Conservation (phyloP, 2,797 vertebrate species). For the Pitangus sulphuratus region DNA sequence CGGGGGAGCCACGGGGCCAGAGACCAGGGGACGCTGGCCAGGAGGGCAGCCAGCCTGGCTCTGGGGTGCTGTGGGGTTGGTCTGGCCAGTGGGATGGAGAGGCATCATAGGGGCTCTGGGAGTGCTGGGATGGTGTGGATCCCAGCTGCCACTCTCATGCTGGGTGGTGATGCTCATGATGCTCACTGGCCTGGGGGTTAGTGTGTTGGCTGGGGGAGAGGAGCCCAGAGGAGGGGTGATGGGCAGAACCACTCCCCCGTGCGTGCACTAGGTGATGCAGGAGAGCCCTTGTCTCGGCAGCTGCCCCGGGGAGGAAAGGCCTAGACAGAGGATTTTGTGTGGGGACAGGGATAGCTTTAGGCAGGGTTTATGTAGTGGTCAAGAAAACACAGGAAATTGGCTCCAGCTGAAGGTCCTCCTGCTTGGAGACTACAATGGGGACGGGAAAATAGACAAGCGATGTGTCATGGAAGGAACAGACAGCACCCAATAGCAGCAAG, state of each 20-base stretch:
- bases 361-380: conserved; percentile 50
- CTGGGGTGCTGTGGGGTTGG: rapidly evolving
- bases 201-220: not conserved
- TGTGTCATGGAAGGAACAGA: conserved; percentile 36
- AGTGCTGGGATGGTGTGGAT: rapidly evolving
- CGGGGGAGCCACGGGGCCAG: rapidly evolving
- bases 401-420: conserved; percentile 49
- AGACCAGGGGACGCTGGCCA: rapidly evolving
- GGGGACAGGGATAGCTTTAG: conserved; percentile 33
- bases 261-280: rapidly evolving
- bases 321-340: conserved; percentile 42
- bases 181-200: rapidly evolving
- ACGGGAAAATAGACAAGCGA: not conserved
- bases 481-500: not conserved
- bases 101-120: rapidly evolving
- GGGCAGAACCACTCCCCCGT: not conserved
- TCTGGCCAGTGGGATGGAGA: rapidly evolving
- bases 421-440: not conserved
- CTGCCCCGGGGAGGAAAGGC: not conserved
- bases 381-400: conserved; percentile 66
- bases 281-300: not conserved
- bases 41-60: not conserved
- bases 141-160: not conserved
- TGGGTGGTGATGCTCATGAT: not conserved
- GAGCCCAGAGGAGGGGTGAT: not conserved